Evolutionary conservation across 2,797 vertebrate genomes (phyloP).

Genomic region (Mastacembelus armatus): DNA sequence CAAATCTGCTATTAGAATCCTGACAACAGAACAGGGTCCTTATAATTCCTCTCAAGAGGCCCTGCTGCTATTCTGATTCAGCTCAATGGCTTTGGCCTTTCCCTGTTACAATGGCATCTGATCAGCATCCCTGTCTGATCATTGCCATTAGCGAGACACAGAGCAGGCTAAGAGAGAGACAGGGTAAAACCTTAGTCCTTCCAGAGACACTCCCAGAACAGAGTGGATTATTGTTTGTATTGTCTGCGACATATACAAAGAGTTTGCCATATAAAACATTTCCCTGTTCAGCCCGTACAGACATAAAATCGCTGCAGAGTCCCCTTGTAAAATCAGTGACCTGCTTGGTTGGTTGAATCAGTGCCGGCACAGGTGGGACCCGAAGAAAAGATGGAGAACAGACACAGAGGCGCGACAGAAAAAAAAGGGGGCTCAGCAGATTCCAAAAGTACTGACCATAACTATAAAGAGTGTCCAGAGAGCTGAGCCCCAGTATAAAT

Average conservation of each 20-base stretch:
- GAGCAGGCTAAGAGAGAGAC: slow-evolving; percentile 13
- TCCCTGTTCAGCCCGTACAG: slow-evolving; percentile 7
- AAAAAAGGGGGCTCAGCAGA: slow-evolving; percentile 44
- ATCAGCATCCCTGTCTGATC: slow-evolving; percentile 56
- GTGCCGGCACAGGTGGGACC: slow-evolving; percentile 33
- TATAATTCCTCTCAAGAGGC: slow-evolving; percentile 54
- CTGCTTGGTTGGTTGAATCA: slow-evolving; percentile 36
- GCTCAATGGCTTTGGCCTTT: slow-evolving; percentile 54
- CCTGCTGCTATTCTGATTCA: slow-evolving; percentile 46
- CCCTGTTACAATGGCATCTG: slow-evolving; percentile 44
- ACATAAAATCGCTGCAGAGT: slow-evolving; percentile 15
- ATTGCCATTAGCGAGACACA: slow-evolving; percentile 39
- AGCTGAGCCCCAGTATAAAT: slow-evolving; percentile 16
- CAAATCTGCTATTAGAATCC: slow-evolving; percentile 51
- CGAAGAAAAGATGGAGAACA: slow-evolving; percentile 16
- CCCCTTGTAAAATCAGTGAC: slow-evolving; percentile 33
- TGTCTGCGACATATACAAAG: background rate
- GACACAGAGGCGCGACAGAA: slow-evolving; percentile 17
- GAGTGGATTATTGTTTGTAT: slow-evolving; percentile 12
- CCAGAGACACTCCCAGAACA: slow-evolving; percentile 12
- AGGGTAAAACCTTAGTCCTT: slow-evolving; percentile 26
- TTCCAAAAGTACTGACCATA: slow-evolving; percentile 53
- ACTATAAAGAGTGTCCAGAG: slow-evolving; percentile 40
- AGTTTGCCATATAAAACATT: slow-evolving; percentile 16
- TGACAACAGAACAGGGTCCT: slow-evolving; percentile 41